These are phyloP conservation scores for Lasioglossum vierecki DNA, from an alignment of 2,888 invertebrate species.

Conservation along the genomic window DNA sequence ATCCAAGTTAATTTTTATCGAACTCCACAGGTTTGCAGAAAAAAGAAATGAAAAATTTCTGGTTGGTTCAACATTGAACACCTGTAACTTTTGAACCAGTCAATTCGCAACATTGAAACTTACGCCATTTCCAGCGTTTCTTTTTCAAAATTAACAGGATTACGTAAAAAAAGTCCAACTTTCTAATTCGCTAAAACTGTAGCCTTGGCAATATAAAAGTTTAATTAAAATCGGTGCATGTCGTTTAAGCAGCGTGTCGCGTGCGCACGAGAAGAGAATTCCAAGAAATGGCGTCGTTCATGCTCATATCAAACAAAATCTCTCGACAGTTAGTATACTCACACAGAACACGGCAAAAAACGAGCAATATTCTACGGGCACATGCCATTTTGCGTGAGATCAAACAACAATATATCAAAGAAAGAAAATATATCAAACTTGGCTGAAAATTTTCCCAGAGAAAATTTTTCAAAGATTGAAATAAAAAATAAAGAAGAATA, in stretches of 20 bases:
- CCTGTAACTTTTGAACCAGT: too few relatives aligned
- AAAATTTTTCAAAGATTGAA: neutral
- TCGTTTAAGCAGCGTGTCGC: neutral
- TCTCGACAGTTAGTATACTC: constrained; percentile 36
- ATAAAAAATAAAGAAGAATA: neutral
- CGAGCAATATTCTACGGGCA: constrained; percentile 8
- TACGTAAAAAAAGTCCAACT: too few relatives aligned
- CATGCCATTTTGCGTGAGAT: constrained; percentile 41
- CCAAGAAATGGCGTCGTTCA: constrained; percentile 22
- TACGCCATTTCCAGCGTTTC: too few relatives aligned
- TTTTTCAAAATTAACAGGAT: too few relatives aligned
- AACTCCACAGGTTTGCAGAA: too few relatives aligned
- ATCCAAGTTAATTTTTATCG: too few relatives aligned
- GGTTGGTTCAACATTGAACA: too few relatives aligned
- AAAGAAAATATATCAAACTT: neutral
- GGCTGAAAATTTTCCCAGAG: neutral
- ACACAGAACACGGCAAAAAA: constrained; percentile 20
- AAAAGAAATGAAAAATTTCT: too few relatives aligned
- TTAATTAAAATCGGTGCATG: too few relatives aligned
- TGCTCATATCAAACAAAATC: constrained; percentile 32
- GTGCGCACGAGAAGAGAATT: constrained; percentile 10
- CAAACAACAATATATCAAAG: constrained; percentile 1
- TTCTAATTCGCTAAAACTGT: too few relatives aligned
- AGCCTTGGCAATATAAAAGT: too few relatives aligned
- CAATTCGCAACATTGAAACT: too few relatives aligned